Evolutionary conservation across 2,888 invertebrate species (phyloP).

Genomic region (Melinaea marsaeus): DNA sequence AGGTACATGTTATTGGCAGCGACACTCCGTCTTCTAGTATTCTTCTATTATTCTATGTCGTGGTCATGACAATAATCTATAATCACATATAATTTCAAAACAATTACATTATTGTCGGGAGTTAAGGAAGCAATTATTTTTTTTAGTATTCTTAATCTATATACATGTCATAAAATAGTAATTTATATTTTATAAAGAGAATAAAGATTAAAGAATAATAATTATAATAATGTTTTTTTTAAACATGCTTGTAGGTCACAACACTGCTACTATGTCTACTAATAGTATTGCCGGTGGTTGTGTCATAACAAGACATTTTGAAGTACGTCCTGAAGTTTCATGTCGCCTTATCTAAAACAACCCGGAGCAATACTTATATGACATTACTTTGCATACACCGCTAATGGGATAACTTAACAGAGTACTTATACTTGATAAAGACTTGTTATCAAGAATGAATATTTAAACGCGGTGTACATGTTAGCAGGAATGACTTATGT

Average conservation of each 20-base stretch:
- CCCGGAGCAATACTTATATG: constrained; percentile 23
- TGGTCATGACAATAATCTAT: too few relatives aligned
- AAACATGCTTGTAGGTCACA: background rate
- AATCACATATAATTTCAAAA: too few relatives aligned
- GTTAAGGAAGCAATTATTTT: too few relatives aligned
- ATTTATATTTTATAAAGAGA: too few relatives aligned
- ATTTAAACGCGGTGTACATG: background rate
- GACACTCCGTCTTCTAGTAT: too few relatives aligned
- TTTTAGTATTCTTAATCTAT: too few relatives aligned
- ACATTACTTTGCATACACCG: constrained; percentile 23
- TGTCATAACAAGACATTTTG: constrained; percentile 8
- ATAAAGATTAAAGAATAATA: too few relatives aligned
- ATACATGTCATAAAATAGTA: too few relatives aligned
- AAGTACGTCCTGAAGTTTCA: constrained; percentile 24
- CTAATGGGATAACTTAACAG: constrained; percentile 20
- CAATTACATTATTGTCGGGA: too few relatives aligned
- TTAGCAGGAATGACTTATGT: background rate
- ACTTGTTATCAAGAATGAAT: constrained; percentile 4
- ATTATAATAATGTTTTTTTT: too few relatives aligned
- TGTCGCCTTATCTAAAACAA: constrained; percentile 23
- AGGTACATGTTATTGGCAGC: too few relatives aligned
- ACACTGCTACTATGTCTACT: background rate
- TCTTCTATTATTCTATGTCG: too few relatives aligned
- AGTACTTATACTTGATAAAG: constrained; percentile 13
- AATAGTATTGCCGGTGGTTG: background rate